Evolutionary conservation across 2,113 vertebrate species (phyloP).

Genomic region (Lepisosteus oculatus): DNA sequence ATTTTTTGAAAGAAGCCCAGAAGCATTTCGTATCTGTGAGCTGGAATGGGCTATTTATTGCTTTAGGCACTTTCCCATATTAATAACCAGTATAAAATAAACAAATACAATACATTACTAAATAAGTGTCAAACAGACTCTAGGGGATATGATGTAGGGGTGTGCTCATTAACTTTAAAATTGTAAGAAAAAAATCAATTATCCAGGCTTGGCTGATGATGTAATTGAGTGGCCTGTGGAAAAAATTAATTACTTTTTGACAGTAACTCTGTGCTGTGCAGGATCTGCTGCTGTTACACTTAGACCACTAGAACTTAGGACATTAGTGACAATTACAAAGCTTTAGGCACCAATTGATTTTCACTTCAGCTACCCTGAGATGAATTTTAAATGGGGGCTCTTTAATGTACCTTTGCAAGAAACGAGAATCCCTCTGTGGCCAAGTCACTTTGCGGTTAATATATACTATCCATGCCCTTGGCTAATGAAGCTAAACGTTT

Average conservation of each 20-base stretch:
- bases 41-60: too few relatives aligned
- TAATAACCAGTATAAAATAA: too few relatives aligned
- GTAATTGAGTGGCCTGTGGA: conserved; percentile 43
- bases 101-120: too few relatives aligned
- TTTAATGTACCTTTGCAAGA: background rate
- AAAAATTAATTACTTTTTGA: conserved; percentile 7
- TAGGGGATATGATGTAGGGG: background rate
- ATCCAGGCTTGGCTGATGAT: conserved; percentile 39
- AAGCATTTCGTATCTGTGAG: too few relatives aligned
- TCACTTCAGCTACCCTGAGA: background rate
- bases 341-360: conserved; percentile 1
- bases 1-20: too few relatives aligned
- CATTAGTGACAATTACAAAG: conserved; percentile 12
- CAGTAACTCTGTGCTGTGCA: background rate
- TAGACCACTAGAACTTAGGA: background rate
- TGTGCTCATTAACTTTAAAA: conserved; percentile 38
- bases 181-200: conserved; percentile 46
- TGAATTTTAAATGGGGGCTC: conserved; percentile 3
- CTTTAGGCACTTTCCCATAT: too few relatives aligned
- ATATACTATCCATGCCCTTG: background rate
- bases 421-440: background rate
- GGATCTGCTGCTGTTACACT: background rate
- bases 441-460: background rate
- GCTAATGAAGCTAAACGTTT: too few relatives aligned
- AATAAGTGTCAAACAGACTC: too few relatives aligned